phyloP scores from a whole-genome alignment of 2,797 vertebrate genomes.

The Eremophila alpestris region DNA sequence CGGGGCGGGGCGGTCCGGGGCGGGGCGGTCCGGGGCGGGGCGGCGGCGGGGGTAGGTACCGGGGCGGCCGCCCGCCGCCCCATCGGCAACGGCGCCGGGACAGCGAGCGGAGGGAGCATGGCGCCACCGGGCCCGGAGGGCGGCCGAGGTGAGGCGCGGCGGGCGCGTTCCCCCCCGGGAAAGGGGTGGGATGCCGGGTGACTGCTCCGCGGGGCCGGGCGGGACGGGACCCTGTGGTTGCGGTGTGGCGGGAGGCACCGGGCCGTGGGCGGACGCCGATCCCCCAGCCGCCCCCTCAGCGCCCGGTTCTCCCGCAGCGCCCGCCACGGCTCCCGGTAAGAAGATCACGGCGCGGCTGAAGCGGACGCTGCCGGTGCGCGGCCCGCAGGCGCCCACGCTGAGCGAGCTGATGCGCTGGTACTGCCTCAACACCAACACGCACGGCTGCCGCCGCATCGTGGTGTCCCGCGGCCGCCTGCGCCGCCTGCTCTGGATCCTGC shows the following conservation, averaged over 20 bases:
- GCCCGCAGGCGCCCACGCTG: slow-evolving; percentile 80
- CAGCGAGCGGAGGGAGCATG: not conserved
- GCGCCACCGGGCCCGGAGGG: not conserved
- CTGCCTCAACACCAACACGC: slow-evolving; percentile 83
- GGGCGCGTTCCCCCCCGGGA: not conserved
- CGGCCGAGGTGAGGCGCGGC: not conserved
- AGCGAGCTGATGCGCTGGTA: slow-evolving; percentile 82
- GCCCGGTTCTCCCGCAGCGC: not conserved
- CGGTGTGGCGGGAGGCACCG: no score
- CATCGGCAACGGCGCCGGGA: not conserved
- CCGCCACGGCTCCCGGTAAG: slow-evolving; percentile 6
- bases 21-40: not conserved
- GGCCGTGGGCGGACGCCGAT: not conserved
- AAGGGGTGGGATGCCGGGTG: not conserved
- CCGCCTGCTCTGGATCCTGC: slow-evolving; percentile 75
- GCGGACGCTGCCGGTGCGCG: slow-evolving; percentile 74
- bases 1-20: not conserved
- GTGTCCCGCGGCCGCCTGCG: slow-evolving; percentile 81
- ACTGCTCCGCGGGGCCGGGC: not conserved
- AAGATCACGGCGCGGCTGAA: slow-evolving; percentile 48
- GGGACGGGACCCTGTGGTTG: not conserved
- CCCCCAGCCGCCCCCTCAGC: not conserved
- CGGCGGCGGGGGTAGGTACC: not conserved
- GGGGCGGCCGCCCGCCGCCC: not conserved
- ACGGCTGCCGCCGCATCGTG: slow-evolving; percentile 82